phyloP scores from a whole-genome alignment of 2,113 vertebrate genomes.

The Hoplias malabaricus region DNA sequence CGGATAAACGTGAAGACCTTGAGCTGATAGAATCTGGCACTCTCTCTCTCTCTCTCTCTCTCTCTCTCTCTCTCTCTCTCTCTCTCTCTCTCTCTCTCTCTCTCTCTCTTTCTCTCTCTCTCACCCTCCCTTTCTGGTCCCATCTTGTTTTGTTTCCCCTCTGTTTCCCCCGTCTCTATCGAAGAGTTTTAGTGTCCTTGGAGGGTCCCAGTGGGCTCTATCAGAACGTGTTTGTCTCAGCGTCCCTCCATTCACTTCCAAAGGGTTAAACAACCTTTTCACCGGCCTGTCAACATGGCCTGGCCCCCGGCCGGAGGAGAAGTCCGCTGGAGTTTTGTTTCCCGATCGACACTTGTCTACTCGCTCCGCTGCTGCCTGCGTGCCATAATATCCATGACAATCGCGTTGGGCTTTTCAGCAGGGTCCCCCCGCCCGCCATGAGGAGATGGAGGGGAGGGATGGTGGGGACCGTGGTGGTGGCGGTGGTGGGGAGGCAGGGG shows the following conservation, averaged over 20 bases:
- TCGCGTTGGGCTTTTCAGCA: slow-evolving; percentile 90
- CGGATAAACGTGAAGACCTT: slow-evolving; percentile 59
- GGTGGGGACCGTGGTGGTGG: slow-evolving; percentile 77
- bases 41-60: slow-evolving; percentile 70
- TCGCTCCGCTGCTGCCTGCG: slow-evolving; percentile 91
- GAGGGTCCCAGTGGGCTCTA: slow-evolving; percentile 85
- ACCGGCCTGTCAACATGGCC: slow-evolving; percentile 92
- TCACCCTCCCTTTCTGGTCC: no score
- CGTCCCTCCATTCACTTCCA: slow-evolving; percentile 90
- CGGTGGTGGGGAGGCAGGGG: slow-evolving; percentile 81
- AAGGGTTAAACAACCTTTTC: slow-evolving; percentile 99
- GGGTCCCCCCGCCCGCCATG: slow-evolving; percentile 69
- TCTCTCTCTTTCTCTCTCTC: slow-evolving; percentile 43
- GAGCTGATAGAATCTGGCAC: slow-evolving; percentile 75
- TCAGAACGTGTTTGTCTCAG: slow-evolving; percentile 92
- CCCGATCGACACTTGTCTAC: slow-evolving; percentile 86
- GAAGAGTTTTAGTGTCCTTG: slow-evolving; percentile 77
- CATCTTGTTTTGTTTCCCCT: slow-evolving; percentile 75
- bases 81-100: slow-evolving; percentile 22
- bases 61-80: not conserved
- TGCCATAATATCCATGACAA: slow-evolving; percentile 99
- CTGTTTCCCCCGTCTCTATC: slow-evolving; percentile 70
- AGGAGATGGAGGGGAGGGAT: slow-evolving; percentile 68
- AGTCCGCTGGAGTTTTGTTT: slow-evolving; percentile 92
- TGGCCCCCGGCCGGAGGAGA: slow-evolving; percentile 79